phyloP scores from a whole-genome alignment of 2,888 invertebrate species.

The Meteorus cinctellus region DNA sequence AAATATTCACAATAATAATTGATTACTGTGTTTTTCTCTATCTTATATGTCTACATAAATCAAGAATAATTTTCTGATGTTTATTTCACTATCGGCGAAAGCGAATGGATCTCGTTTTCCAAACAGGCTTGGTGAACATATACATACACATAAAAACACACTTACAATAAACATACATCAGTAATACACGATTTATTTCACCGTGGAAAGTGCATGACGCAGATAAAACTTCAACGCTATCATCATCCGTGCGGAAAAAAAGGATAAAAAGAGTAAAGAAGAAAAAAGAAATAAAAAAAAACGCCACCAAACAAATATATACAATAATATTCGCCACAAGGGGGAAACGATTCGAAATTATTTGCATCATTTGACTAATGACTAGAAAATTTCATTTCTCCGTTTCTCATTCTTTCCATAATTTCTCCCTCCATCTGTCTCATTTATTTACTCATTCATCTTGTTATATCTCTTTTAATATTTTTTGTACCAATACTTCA shows the following conservation, averaged over 20 bases:
- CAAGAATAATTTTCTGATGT: conserved; percentile 5
- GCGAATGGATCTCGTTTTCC: conserved; percentile 21
- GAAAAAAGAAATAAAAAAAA: conserved; percentile 11
- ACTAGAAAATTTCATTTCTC: not conserved
- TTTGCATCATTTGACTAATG: not conserved
- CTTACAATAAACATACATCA: not conserved
- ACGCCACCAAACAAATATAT: not conserved
- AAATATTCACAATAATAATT: not conserved
- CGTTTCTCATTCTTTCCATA: conserved; percentile 2
- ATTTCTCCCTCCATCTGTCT: conserved; percentile 10
- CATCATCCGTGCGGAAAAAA: not conserved
- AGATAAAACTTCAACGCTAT: conserved; percentile 14
- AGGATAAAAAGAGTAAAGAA: not conserved
- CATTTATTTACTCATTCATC: not conserved
- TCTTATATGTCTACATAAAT: not conserved
- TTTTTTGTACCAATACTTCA: conserved; percentile 20
- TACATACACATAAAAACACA: not conserved
- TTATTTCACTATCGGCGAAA: conserved; percentile 10
- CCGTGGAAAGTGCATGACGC: conserved; percentile 28
- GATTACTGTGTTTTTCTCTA: not conserved
- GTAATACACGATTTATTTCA: conserved; percentile 16
- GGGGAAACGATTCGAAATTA: not conserved
- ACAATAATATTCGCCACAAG: not conserved
- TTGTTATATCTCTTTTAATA: not conserved
- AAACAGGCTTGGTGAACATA: conserved; percentile 1